Base-by-base conservation (phyloP, 92 coral and sea anemone genomes). In the Bergia sp. region DNA sequence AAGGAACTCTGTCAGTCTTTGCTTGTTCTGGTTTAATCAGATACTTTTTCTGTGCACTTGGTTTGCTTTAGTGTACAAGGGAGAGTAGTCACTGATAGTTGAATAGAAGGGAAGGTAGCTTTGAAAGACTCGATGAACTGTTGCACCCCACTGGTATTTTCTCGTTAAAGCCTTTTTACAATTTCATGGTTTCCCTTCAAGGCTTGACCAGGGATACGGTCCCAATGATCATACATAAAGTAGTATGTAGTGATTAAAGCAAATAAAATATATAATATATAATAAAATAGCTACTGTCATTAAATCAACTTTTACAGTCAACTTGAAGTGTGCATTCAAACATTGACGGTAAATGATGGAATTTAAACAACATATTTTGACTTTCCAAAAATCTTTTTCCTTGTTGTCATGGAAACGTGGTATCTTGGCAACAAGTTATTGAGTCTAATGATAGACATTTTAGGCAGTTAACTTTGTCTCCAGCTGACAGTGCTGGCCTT, bases 61-160 rank as follows among this genome's bases (percentile, higher is more conserved):
- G 79, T 12, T 29, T 76, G 53, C 80, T 76, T 76, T 6, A 39
- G 80, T 76, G 80, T 76, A 76, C 53, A 76, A 39, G 80, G 80
- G 53, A 40, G 80, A 40, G 23, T 76, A 76, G 80, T 76, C 80
- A 76, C 80, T 76, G 80, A 55, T 41, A 76, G n/a, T 76, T 76
- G 80, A 55, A 76, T 41, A 50, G 0, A 50, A 38, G 10, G 21
- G 43, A 39, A 42, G 42, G 42, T 36, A n/a, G n/a, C 15, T 36
- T 41, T 76, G 21, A 76, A 76, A 76, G 80, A 76, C 53, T 76
- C 53, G 37, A 76, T 43, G 80, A 76, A 41, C 53, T 76, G 80
- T 75, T 75, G 79, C 79, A 75, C 44, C n/a, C 79, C 79, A 75
- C 79, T 36, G 50, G 80, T 76, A 76, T 76, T 76, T 76, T 76